Evolutionary conservation across 2,113 vertebrate species (phyloP).

Genomic region (Ivindomyrus marchei): DNA sequence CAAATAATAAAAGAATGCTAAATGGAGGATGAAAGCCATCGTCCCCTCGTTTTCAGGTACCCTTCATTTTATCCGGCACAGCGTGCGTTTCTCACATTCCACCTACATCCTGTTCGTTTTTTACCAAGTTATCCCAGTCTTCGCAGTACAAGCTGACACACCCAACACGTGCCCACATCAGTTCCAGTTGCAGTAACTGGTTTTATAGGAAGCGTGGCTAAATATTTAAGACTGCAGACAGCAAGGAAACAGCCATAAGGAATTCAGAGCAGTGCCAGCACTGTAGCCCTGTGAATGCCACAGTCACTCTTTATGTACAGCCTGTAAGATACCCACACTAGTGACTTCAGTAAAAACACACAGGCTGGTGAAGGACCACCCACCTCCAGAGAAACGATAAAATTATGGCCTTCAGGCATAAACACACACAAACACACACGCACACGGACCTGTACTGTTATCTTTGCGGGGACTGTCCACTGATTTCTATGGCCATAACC

Average conservation of each 20-base stretch:
- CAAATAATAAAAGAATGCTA: neutral
- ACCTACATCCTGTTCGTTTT: neutral
- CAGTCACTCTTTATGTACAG: neutral
- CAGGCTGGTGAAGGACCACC: neutral
- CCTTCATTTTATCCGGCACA: neutral
- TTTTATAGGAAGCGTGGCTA: neutral
- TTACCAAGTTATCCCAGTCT: neutral
- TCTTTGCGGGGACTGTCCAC: too few species aligned
- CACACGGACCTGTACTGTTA: too few species aligned
- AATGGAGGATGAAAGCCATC: neutral
- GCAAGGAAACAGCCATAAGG: neutral
- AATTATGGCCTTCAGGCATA: neutral
- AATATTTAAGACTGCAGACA: neutral
- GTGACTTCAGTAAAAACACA: neutral
- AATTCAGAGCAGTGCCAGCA: neutral
- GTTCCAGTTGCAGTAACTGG: neutral
- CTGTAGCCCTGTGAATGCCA: neutral
- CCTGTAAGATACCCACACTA: neutral
- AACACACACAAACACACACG: neutral
- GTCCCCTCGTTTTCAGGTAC: neutral
- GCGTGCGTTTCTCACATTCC: constrained; percentile 41
- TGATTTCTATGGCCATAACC: too few species aligned
- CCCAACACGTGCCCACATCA: neutral
- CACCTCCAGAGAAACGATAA: neutral
- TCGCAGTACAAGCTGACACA: neutral